These are phyloP conservation scores for Symphodus melops DNA, from an alignment of 2,113 vertebrate species.

Conservation along the genomic window DNA sequence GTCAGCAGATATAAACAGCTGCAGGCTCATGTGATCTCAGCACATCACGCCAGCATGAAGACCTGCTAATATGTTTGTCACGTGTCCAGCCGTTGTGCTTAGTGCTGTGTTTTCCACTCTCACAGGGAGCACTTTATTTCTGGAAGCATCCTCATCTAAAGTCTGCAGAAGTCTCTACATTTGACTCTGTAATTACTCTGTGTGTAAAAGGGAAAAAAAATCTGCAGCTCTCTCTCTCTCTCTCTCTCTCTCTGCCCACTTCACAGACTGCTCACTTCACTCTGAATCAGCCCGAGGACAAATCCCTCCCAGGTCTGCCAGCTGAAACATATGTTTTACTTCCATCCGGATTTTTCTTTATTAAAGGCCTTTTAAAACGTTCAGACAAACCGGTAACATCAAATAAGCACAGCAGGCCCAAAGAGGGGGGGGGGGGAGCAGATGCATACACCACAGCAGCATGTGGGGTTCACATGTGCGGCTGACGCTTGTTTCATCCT, in stretches of 20 bases:
- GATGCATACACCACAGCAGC: background rate
- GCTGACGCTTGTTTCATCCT: background rate
- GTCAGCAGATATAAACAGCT: slow-evolving; percentile 18
- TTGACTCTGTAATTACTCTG: slow-evolving; percentile 46
- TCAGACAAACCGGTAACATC: slow-evolving; percentile 37
- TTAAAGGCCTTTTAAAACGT: slow-evolving; percentile 19
- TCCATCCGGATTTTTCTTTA: slow-evolving; percentile 27
- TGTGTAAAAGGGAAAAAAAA: background rate
- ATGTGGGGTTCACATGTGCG: slow-evolving; percentile 20
- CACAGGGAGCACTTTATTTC: background rate
- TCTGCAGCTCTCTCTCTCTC: slow-evolving; percentile 7
- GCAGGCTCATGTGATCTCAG: slow-evolving; percentile 1
- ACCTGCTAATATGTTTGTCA: background rate
- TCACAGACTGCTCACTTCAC: background rate
- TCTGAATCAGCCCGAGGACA: slow-evolving; percentile 8
- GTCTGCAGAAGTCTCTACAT: slow-evolving; percentile 1
- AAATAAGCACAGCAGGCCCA: background rate
- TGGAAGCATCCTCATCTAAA: slow-evolving; percentile 1
- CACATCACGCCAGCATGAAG: too few species aligned
- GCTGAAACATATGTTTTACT: slow-evolving; percentile 25
- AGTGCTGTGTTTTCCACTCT: background rate
- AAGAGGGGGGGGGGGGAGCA: background rate
- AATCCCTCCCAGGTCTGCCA: slow-evolving; percentile 30
- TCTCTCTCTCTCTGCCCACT: slow-evolving; percentile 16
- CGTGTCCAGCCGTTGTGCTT: background rate